Evolutionary conservation across 2,113 vertebrate genomes (phyloP), one percentile per base, ranked within the genome.

Genomic region (Glaucidium brasilianum): DNA sequence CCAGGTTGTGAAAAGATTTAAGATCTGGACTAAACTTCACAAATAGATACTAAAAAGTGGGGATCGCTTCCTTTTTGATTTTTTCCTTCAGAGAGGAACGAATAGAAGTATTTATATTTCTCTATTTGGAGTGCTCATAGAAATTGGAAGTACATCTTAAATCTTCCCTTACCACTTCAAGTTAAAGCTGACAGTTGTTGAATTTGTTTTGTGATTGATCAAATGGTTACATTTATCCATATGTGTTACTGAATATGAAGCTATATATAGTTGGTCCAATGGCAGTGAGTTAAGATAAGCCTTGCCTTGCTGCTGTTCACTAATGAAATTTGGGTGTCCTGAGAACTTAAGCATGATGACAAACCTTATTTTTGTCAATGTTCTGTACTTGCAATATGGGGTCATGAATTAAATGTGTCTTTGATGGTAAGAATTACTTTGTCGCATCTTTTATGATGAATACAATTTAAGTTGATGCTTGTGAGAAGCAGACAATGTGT

Each of bases 401-500:
- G 22, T 81, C 41, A 69, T 91, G 43, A 93, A 87, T 93, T 93
- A 93, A 91, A 69, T 67, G 20, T 27, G 6, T 82, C 41, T 78
- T 92, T 90, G 56, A 43, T 47, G 81, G 66, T 91, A 84, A 37
- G 82, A 71, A 73, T 95, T 93, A 60, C 41, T 89, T 95, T 71
- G 29, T 81, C 73, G 62, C 52, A 50, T 37, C 25, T 80, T 82
- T 69, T 85, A 58, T 84, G 73, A 60, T 73, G 71, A 69, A 58
- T 45, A 53, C 26, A 9, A 45, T 89, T 89, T 77, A 87, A 47
- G 45, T 18, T 73, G 35, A 41, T 56, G 15, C 21, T 77, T 69
- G 25, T 77, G 55, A 37, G 74, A 84, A 84, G 45, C 52, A 64
- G 35, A 21, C 29, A n/a, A 27, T 41, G 4, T 73, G 26, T 64